A percentile compares a stretch with the other conserved stretches of the same genome.
phyloP scores from a whole-genome alignment of 1,140 invertebrate genomes.

The Lucilia cuprina region DNA sequence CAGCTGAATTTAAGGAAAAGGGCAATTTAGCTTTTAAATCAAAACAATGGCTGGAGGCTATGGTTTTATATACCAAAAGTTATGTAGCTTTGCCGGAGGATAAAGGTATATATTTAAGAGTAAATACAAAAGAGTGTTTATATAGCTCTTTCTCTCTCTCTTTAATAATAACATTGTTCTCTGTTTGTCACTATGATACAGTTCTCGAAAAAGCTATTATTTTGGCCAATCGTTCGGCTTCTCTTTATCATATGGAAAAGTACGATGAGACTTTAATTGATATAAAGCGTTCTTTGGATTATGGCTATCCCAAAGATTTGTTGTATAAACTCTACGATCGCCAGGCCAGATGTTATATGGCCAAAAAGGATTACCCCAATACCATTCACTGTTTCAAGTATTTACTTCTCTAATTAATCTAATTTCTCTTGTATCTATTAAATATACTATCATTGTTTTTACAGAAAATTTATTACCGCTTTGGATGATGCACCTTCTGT shows the following conservation, averaged over 20 bases:
- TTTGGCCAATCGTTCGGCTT: conserved; percentile 87
- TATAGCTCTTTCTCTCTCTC: background rate
- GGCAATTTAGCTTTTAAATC: conserved; percentile 82
- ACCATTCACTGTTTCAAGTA: conserved; percentile 73
- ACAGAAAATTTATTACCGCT: conserved; percentile 68
- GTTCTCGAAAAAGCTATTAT: conserved; percentile 75
- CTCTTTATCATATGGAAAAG: conserved; percentile 79
- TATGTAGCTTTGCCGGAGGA: conserved; percentile 71
- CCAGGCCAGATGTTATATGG: conserved; percentile 77
- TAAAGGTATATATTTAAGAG: conserved; percentile 65
- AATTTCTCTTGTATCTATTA: background rate
- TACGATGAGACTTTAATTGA: conserved; percentile 74
- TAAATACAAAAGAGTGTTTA: background rate
- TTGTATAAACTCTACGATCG: conserved; percentile 81
- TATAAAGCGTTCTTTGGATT: conserved; percentile 72
- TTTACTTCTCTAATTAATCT: conserved; percentile 38
- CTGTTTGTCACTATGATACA: conserved; percentile 43
- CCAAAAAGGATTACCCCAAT: conserved; percentile 72
- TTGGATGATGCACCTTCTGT: conserved; percentile 71
- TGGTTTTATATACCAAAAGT: conserved; percentile 77
- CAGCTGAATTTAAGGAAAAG: conserved; percentile 72
- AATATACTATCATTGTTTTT: background rate
- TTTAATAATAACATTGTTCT: background rate
- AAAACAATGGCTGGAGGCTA: conserved; percentile 76
- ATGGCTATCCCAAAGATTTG: conserved; percentile 77